These are phyloP conservation scores for Platycnemis pennipes DNA, from an alignment of 2,888 invertebrate genomes.

Conservation along the genomic window DNA sequence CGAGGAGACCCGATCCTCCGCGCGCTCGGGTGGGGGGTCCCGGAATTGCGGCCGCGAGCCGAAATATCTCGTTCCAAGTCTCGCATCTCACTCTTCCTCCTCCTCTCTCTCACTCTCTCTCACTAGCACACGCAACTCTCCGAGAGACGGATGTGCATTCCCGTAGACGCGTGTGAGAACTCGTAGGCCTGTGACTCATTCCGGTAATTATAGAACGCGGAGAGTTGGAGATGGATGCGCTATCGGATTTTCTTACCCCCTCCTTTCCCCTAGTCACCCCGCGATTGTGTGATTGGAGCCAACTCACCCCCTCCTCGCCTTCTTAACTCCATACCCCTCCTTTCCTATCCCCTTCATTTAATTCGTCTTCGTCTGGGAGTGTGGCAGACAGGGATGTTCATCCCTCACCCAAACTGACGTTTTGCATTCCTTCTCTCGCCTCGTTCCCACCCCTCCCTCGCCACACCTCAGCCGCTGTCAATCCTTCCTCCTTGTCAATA, in stretches of 20 bases:
- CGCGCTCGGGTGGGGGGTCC: background rate
- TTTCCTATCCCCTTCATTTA: background rate
- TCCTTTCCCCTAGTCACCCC: background rate
- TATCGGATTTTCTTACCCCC: background rate
- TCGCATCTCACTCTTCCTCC: background rate
- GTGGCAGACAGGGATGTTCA: background rate
- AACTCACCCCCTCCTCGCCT: background rate
- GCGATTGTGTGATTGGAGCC: conserved; percentile 9
- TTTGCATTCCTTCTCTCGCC: conserved; percentile 34
- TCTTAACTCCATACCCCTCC: background rate
- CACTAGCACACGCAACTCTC: background rate
- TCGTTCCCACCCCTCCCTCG: background rate
- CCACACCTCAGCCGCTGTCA: conserved; percentile 8
- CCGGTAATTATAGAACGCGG: background rate
- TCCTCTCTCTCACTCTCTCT: background rate
- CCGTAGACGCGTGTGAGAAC: background rate
- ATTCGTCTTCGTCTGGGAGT: conserved; percentile 8
- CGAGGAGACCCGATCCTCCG: background rate
- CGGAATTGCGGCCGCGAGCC: background rate
- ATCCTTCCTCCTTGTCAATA: background rate
- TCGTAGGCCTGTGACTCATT: background rate
- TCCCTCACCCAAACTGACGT: conserved; percentile 10
- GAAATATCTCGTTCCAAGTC: background rate
- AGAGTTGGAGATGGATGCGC: background rate
- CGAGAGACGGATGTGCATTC: background rate